phyloP scores from a whole-genome alignment of 92 coral and sea anemone species.

The Phenganax subtilis region DNA sequence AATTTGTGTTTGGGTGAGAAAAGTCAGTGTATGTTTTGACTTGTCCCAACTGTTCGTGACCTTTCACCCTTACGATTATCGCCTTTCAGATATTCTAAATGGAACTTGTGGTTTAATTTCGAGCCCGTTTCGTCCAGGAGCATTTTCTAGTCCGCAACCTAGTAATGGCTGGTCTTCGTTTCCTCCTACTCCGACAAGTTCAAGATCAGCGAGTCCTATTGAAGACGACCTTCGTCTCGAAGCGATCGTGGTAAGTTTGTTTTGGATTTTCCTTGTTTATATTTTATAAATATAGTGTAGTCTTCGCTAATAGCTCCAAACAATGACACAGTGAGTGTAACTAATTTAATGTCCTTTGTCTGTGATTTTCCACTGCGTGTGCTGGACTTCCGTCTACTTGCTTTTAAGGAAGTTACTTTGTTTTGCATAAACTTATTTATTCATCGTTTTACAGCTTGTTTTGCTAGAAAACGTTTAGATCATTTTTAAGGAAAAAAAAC shows the following conservation, averaged over 20 bases:
- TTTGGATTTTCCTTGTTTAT: neutral
- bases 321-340: constrained; percentile 2
- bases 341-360: constrained; percentile 15
- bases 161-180: constrained; percentile 42
- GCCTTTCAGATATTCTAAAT: constrained; percentile 19
- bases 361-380: neutral
- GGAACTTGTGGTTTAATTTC: constrained; percentile 6
- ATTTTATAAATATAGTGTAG: neutral
- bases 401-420: neutral
- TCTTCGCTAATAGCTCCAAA: neutral
- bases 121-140: constrained; percentile 24
- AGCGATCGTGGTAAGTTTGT: constrained; percentile 22
- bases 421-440: neutral
- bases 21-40: neutral
- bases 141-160: constrained; percentile 28
- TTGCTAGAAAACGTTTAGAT: neutral
- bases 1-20: no score
- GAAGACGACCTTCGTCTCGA: constrained; percentile 39
- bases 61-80: constrained; percentile 27
- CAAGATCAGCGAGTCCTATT: constrained; percentile 83
- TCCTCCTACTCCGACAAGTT: constrained; percentile 92
- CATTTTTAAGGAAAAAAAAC: neutral
- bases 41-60: constrained; percentile 5
- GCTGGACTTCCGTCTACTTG: constrained; percentile 1
- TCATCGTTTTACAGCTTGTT: neutral